phyloP scores from a whole-genome alignment of 2,113 vertebrate species.

The Vulpes lagopus region DNA sequence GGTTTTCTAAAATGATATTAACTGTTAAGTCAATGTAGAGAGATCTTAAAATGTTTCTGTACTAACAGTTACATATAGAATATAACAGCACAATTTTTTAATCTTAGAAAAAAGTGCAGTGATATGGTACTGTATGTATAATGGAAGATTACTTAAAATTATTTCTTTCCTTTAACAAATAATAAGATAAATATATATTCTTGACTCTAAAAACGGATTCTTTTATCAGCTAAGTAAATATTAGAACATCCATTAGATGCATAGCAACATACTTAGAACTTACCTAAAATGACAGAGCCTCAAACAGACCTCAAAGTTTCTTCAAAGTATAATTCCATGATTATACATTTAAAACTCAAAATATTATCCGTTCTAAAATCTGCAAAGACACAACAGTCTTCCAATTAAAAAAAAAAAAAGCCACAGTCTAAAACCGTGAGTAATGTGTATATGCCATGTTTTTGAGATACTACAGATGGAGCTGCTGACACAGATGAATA shows the following conservation, averaged over 20 bases:
- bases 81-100: background rate
- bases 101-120: constrained; percentile 47
- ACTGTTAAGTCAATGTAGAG: constrained; percentile 35
- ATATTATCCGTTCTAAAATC: constrained; percentile 45
- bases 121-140: background rate
- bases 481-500: background rate
- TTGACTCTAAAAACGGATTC: background rate
- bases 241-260: background rate
- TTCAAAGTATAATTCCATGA: constrained; percentile 53
- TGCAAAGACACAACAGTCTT: background rate
- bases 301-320: background rate
- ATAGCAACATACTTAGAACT: constrained; percentile 22
- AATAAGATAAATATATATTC: background rate
- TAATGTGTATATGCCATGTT: constrained; percentile 13
- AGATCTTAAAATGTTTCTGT: constrained; percentile 29
- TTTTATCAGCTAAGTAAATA: constrained; percentile 34
- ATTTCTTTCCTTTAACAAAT: constrained; percentile 38
- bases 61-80: constrained; percentile 25
- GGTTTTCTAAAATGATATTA: constrained; percentile 53
- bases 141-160: background rate
- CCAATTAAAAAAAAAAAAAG: background rate
- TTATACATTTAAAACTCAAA: constrained; percentile 48
- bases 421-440: background rate
- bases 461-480: constrained; percentile 26
- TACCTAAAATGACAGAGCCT: constrained; percentile 11